A percentile compares a stretch with the other conserved stretches of the same genome.
These are phyloP conservation scores for Bujurquina vittata DNA, from an alignment of 2,113 vertebrate species.

Conservation along the genomic window DNA sequence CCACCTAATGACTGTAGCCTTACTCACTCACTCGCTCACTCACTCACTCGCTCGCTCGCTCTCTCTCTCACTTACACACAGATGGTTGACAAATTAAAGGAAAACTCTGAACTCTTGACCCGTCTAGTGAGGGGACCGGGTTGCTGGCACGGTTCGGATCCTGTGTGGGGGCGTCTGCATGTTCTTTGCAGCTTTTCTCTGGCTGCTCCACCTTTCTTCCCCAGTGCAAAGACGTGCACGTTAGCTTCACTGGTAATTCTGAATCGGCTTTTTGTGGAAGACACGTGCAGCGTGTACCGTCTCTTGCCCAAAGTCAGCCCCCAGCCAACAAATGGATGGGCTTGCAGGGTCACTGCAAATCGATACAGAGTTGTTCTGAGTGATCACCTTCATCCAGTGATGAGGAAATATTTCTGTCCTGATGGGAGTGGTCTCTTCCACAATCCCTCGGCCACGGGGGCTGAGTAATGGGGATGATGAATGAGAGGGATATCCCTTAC, in stretches of 20 bases:
- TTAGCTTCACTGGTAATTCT: background rate
- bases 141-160: background rate
- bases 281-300: background rate
- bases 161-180: background rate
- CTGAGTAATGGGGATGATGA: background rate
- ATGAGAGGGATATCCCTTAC: background rate
- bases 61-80: too few relatives aligned
- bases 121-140: background rate
- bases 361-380: background rate
- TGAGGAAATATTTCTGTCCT: background rate
- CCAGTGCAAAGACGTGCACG: background rate
- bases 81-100: background rate
- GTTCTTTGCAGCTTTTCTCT: background rate
- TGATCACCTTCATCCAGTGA: background rate
- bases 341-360: background rate
- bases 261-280: background rate
- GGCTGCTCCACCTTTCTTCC: background rate
- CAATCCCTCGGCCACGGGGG: background rate
- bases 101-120: background rate
- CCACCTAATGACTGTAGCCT: constrained; percentile 44
- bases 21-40: background rate
- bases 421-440: background rate
- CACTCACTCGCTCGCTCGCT: too few relatives aligned
- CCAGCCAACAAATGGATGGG: background rate
- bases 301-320: background rate